A percentile compares a stretch with the other conserved stretches of the same genome.
Evolutionary conservation across 1,140 invertebrate genomes (phyloP).

Genomic region (Drosophila arawakana): DNA sequence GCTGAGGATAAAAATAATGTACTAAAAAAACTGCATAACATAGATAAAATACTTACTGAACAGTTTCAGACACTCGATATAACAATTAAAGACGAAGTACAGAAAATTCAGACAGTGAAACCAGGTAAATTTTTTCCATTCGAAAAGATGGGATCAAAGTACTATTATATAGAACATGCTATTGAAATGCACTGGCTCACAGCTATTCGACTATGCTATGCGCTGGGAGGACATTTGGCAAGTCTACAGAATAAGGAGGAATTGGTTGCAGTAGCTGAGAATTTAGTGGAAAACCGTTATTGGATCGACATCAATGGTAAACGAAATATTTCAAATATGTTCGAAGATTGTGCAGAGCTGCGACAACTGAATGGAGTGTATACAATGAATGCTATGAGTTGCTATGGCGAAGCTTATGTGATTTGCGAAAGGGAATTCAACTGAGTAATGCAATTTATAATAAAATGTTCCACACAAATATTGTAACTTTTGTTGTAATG

Average conservation of each 20-base stretch:
- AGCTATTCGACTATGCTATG: constrained; percentile 2
- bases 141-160: constrained; percentile 19
- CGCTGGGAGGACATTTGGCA: constrained; percentile 14
- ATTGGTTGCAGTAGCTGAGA: background rate
- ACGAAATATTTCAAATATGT: background rate
- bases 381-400: constrained; percentile 4
- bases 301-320: constrained; percentile 24
- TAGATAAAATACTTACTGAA: background rate
- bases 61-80: background rate
- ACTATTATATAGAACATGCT: constrained; percentile 20
- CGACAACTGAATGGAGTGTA: background rate
- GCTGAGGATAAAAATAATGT: background rate
- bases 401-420: background rate
- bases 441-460: background rate
- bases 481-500: no score
- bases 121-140: background rate
- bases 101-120: background rate
- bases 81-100: background rate
- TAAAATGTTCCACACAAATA: background rate
- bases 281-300: background rate
- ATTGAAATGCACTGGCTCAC: background rate
- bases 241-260: constrained; percentile 1
- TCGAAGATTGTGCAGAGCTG: constrained; percentile 9
- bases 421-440: constrained; percentile 15
- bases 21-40: background rate